These are phyloP conservation scores for Dicentrarchus labrax DNA, from an alignment of 2,113 vertebrate species.

Conservation along the genomic window DNA sequence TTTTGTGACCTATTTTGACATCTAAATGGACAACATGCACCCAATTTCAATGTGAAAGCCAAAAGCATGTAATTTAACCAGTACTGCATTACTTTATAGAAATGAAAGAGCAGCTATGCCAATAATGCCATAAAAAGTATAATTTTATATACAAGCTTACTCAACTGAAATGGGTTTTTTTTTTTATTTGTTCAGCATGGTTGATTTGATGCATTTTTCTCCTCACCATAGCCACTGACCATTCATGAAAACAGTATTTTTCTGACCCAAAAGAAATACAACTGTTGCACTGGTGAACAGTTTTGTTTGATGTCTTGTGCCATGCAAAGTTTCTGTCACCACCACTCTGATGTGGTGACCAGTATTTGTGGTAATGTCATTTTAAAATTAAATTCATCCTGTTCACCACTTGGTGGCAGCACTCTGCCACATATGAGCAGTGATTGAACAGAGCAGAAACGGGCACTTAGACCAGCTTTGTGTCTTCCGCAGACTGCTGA, in stretches of 20 bases:
- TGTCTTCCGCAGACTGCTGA: background rate
- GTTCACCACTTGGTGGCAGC: conserved; percentile 73
- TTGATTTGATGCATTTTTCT: background rate
- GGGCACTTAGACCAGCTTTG: background rate
- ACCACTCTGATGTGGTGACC: background rate
- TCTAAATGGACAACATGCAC: background rate
- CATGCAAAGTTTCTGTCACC: conserved; percentile 18
- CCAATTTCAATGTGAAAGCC: background rate
- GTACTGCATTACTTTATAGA: background rate
- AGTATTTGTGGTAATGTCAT: conserved; percentile 20
- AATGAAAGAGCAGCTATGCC: background rate
- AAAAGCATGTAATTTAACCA: conserved; percentile 1
- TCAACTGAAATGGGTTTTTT: background rate
- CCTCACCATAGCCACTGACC: background rate
- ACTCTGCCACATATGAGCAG: conserved; percentile 25
- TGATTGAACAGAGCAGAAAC: conserved; percentile 1
- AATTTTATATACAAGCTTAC: background rate
- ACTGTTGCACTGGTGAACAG: too few relatives aligned
- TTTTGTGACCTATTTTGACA: conserved; percentile 1
- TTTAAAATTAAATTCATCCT: conserved; percentile 9
- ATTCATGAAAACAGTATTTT: conserved; percentile 2
- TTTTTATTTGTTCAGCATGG: background rate
- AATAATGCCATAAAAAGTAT: background rate
- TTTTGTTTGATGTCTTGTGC: conserved; percentile 10
- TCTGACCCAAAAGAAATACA: background rate